Conservation (phyloP, 1,140 invertebrate genomes). For the Acyrthosiphon pisum region DNA sequence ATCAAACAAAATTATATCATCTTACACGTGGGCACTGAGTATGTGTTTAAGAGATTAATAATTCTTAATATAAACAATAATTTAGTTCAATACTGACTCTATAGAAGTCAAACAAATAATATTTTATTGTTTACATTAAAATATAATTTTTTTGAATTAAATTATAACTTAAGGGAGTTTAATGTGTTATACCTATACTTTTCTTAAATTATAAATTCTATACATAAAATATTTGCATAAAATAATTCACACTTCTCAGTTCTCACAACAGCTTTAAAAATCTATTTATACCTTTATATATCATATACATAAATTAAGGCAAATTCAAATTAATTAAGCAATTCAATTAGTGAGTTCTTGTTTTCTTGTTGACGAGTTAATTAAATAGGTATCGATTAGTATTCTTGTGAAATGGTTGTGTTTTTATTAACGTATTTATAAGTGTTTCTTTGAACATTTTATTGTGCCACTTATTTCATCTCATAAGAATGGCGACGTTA, state of each 20-base stretch:
- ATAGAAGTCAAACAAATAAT: neutral
- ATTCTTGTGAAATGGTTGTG: neutral
- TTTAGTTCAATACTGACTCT: neutral
- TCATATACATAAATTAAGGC: neutral
- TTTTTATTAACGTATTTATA: neutral
- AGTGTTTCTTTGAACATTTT: no score
- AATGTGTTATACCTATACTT: neutral
- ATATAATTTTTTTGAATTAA: neutral
- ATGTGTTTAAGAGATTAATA: neutral
- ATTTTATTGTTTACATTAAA: neutral
- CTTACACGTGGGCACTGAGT: neutral
- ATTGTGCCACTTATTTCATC: neutral
- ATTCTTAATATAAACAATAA: neutral
- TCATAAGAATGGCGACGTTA: neutral
- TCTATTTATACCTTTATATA: neutral
- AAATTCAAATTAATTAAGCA: neutral
- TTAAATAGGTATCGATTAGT: neutral
- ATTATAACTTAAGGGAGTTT: neutral
- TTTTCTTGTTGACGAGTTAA: neutral
- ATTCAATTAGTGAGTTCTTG: neutral
- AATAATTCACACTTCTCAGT: neutral
- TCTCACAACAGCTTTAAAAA: neutral
- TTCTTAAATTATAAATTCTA: no score
- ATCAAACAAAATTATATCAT: constrained; percentile 5
- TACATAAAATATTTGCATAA: no score